A percentile compares a stretch with the other conserved stretches of the same genome.
Evolutionary conservation across 2,797 vertebrate genomes (phyloP).

Genomic region (Diplodus sargus): DNA sequence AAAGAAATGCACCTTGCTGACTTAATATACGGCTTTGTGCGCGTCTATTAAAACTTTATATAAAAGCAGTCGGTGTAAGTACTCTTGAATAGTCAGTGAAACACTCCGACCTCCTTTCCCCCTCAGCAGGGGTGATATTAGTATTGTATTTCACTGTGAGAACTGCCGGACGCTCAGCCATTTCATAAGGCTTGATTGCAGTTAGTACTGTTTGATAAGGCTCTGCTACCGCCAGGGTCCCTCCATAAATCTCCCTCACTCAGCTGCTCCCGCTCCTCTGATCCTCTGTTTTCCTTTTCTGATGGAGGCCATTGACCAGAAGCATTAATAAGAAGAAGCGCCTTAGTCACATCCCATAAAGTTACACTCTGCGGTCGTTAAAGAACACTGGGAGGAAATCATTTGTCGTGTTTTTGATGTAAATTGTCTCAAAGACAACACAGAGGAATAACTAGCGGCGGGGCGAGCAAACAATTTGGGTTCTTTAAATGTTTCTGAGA

Average conservation of each 20-base stretch:
- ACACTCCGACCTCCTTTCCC: slow-evolving; percentile 39
- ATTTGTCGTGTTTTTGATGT: slow-evolving; percentile 56
- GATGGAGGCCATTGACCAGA: slow-evolving; percentile 77
- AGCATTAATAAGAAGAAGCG: slow-evolving; percentile 77
- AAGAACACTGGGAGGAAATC: slow-evolving; percentile 63
- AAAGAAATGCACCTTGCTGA: slow-evolving; percentile 13
- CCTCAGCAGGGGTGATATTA: slow-evolving; percentile 60
- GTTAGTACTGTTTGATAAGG: slow-evolving; percentile 62
- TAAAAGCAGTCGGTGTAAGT: slow-evolving; percentile 47
- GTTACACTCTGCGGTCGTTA: slow-evolving; percentile 67
- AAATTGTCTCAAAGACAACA: slow-evolving; percentile 39
- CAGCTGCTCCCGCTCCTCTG: slow-evolving; percentile 59
- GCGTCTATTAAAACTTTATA: slow-evolving; percentile 43
- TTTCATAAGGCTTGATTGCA: slow-evolving; percentile 72
- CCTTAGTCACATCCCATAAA: slow-evolving; percentile 80
- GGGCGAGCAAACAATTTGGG: slow-evolving; percentile 41
- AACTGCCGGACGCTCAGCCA: slow-evolving; percentile 66
- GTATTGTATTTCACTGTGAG: slow-evolving; percentile 59
- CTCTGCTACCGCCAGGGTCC: slow-evolving; percentile 48
- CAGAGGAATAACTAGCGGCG: slow-evolving; percentile 28
- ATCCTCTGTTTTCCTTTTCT: slow-evolving; percentile 62
- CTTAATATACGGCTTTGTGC: slow-evolving; percentile 31
- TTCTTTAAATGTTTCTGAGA: slow-evolving; percentile 3
- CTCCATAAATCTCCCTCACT: slow-evolving; percentile 77
- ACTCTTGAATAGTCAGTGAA: slow-evolving; percentile 56